Evolutionary conservation across 92 coral and sea anemone species (phyloP), one percentile per base, ranked within the genome.

Genomic region (Micromussa lordhowensis): DNA sequence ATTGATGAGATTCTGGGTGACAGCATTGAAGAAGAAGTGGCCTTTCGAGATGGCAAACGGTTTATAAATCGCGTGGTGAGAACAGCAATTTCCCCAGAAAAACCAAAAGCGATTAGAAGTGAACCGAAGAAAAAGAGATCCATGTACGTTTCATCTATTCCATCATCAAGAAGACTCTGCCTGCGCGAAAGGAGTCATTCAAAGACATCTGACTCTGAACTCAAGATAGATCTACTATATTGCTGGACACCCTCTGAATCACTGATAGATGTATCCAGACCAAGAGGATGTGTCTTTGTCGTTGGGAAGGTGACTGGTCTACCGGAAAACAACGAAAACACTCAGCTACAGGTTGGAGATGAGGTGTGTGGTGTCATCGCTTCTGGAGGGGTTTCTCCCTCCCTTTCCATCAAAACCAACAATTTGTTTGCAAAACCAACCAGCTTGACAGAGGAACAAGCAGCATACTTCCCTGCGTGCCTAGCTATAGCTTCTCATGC

Each of bases 21-120:
- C 32, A 79, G 81, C 70, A 36, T 29, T 17, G 91, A 92, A 30
- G 92, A 93, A 19, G 98, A 95, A 44, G 59, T 95, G 16, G 94
- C 86, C 21, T 89, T 88, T 70, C 81, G 95, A 82, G 87, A 83
- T 28, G 94, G 94, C 14, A 74, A 38, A 80, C 91, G 98, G 4
- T 91, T 85, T 69, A 88, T 93, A 12, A 93, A 86, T 81, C 95
- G 92, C 26, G 55, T 94, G 49, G 29, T 86, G 10, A 79, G 79
- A 22, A 35, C 85, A 9, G 19, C 28, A 12, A 17, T 19, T 1
- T n/a, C 18, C 26, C 57, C 3, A 6, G 30, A 58, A 30, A 31
- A 28, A 17, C 11, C 38, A 15, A 76, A 14, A 26, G 48, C 63
- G 22, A 19, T 22, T 13, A 18, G 29, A 3, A 8, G 2, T 40